phyloP scores from a whole-genome alignment of 2,797 vertebrate genomes.

The Discoglossus pictus region DNA sequence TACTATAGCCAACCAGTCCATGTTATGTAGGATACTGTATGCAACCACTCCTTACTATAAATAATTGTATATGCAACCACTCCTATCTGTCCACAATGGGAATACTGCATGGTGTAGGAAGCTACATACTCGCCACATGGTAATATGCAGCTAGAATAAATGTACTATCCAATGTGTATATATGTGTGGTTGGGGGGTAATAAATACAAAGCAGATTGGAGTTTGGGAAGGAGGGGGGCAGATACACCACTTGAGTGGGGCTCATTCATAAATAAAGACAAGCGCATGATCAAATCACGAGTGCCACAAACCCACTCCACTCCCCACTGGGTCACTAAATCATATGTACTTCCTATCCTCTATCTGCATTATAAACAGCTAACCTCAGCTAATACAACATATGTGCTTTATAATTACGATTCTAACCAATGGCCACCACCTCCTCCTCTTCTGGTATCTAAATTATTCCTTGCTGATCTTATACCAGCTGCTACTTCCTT shows the following conservation, averaged over 20 bases:
- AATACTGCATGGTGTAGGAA: too few species aligned
- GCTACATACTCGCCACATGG: too few species aligned
- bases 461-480: constrained; percentile 38
- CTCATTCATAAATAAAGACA: constrained; percentile 40
- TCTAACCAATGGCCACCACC: constrained; percentile 20
- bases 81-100: too few species aligned
- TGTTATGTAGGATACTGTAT: too few species aligned
- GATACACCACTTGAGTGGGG: background rate
- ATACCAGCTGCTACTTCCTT: constrained; percentile 4
- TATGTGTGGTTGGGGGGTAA: background rate
- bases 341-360: too few species aligned
- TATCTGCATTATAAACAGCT: too few species aligned
- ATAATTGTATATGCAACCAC: too few species aligned
- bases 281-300: constrained; percentile 26
- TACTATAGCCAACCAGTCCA: too few species aligned
- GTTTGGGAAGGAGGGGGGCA: background rate
- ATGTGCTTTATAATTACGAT: too few species aligned
- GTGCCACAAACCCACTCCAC: fast-evolving
- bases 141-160: too few species aligned
- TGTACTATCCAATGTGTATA: background rate
- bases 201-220: background rate
- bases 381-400: too few species aligned
- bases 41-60: too few species aligned
- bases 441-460: constrained; percentile 23
- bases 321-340: background rate